phyloP scores from a whole-genome alignment of 2,888 invertebrate species.

The Cantharis rufa region DNA sequence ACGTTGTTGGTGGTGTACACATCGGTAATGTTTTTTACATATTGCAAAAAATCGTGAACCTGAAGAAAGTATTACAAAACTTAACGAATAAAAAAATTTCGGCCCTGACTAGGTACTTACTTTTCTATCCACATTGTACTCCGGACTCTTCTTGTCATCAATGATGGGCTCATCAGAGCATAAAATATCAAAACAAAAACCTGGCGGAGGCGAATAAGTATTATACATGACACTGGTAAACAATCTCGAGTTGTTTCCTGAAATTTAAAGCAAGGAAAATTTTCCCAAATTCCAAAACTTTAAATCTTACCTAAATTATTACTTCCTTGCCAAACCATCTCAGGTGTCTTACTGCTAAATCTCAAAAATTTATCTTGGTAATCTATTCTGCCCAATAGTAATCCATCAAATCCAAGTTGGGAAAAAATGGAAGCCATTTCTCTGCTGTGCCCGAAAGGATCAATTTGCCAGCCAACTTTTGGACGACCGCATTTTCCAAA shows the following conservation, averaged over 20 bases:
- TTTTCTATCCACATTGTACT: constrained; percentile 76
- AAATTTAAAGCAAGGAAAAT: background rate
- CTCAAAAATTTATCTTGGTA: constrained; percentile 78
- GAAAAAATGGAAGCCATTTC: constrained; percentile 83
- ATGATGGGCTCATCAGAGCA: constrained; percentile 86
- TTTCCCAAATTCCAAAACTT: background rate
- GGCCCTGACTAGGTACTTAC: background rate
- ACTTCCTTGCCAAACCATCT: constrained; percentile 84
- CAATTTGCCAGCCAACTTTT: constrained; percentile 79
- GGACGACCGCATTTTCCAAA: constrained; percentile 76
- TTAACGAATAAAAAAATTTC: no score
- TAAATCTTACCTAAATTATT: constrained; percentile 65
- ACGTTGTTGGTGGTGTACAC: constrained; percentile 72
- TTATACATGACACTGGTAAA: constrained; percentile 86
- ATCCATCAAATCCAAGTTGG: constrained; percentile 86
- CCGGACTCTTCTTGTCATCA: constrained; percentile 78
- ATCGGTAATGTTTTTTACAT: constrained; percentile 59
- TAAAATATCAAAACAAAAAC: constrained; percentile 90
- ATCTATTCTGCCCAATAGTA: constrained; percentile 86
- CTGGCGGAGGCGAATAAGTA: constrained; percentile 81
- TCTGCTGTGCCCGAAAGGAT: constrained; percentile 85
- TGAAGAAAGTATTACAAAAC: constrained; percentile 45
- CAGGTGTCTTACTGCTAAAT: constrained; percentile 65
- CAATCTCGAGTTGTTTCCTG: constrained; percentile 68
- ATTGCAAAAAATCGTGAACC: constrained; percentile 64